Evolutionary conservation across 2,113 vertebrate genomes (phyloP), one percentile per base, ranked within the genome.

Genomic region (Ictalurus furcatus): DNA sequence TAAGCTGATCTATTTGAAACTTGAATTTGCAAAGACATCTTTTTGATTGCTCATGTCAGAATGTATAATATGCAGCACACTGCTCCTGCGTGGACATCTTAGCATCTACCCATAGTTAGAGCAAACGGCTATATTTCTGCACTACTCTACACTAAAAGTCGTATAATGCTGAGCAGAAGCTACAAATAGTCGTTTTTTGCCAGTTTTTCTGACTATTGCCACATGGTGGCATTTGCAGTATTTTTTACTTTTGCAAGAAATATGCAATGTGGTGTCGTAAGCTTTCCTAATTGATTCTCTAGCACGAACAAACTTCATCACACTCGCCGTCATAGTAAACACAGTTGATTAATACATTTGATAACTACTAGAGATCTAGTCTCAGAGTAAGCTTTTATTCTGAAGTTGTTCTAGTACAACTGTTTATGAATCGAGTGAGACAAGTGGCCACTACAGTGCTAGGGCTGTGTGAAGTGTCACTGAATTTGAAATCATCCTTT

Each of bases 1-100:
- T 88, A 89, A 89, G 54, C 81, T 87, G 28, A 63, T 61, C 21
- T 85, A 48, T 84, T 63, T 87, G 58, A 89, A 87, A 91, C 90
- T 85, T 91, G 81, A 85, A 91, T 14, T 84, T 89, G 73, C 48
- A 85, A 44, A 89, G 80, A 86, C 8, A 52, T 80, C 48, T n/a
- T 73, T 85, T 69, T 59, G 65, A 76, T 44, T 37, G 58, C 25
- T 13, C 25, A 23, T 61, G 25, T 87, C 54, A 84, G 25, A 87
- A 79, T 89, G 63, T 91, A 76, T 84, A 84, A 84, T 58, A 78
- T 78, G 21, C 79, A 88, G 58, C 88, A 69, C 30, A 87, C 44
- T 86, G 85, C 69, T 84, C 81, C 54, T 71, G 63, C 30, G 34
- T 86, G 34, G 58, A 86, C 74, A 89, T 85, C 17, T 61, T 13